Evolutionary conservation across 2,888 invertebrate species (phyloP), one percentile per base, ranked within the genome.

Genomic region (Abrostola tripartita): DNA sequence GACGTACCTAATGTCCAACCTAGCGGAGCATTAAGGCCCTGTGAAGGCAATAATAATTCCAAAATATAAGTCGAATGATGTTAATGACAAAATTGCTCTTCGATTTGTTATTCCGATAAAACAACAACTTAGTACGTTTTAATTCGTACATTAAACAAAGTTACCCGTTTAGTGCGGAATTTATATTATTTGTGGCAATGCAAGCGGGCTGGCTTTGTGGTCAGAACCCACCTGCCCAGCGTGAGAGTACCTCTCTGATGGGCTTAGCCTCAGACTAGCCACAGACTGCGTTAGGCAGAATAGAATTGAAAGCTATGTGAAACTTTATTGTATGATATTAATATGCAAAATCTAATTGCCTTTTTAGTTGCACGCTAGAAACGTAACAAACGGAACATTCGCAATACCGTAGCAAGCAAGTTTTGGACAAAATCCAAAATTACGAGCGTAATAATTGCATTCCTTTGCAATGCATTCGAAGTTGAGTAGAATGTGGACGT

Each of bases 401-500:
- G 41, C 8, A 71, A 61, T 61, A 54, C 64, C 11, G 56, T 52
- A 41, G 71, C 74, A 73, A 71, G 67, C 74, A 74, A 76, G 71
- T 80, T 78, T 78, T 76, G 83, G 85, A 83, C 81, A 77, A 79
- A 84, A 83, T 82, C 85, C 85, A 85, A 89, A 88, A 88, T 90
- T 87, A 89, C 84, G 82, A 83, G 79, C 79, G 82, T 76, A 83
- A 83, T 88, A 87, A 86, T 84, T 83, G 85, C 83, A 86, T 85
- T 85, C 82, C 76, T 83, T 85, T 80, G 85, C 83, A 88, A 85
- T 83, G 84, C 83, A 87, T 85, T 86, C 82, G 76, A 83, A 90
- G 85, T 89, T 85, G 86, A 87, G 81, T 85, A 82, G 86, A 89
- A 88, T 86, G 84, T 85, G 84, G 81, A 81, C 81, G 82, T 84